A percentile compares a stretch with the other conserved stretches of the same genome.
Evolutionary conservation across 2,797 vertebrate genomes (phyloP).

Genomic region (Brachyalestes nurse): DNA sequence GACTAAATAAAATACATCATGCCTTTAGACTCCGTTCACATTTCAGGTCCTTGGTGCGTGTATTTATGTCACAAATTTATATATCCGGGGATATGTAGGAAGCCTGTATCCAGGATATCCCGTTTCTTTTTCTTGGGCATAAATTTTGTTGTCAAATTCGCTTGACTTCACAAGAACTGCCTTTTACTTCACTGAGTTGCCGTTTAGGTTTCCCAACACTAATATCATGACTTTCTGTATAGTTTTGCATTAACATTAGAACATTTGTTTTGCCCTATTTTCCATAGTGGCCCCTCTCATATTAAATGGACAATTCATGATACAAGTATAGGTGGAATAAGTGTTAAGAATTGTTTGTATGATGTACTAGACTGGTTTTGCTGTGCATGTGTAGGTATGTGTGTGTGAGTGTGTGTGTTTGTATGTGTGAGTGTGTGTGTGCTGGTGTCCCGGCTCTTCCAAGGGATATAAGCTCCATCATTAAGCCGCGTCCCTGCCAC

Average conservation of each 20-base stretch:
- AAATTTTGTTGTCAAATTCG: background rate
- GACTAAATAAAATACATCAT: background rate
- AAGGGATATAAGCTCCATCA: slow-evolving; percentile 72
- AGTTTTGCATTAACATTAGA: background rate
- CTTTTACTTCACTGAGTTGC: background rate
- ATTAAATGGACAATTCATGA: too few relatives aligned
- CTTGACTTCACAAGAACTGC: background rate
- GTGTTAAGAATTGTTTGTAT: too few relatives aligned
- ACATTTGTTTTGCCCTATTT: background rate
- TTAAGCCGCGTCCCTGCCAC: slow-evolving; percentile 73
- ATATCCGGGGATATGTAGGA: background rate
- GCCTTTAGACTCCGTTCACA: background rate
- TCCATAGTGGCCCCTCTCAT: background rate
- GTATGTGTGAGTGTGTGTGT: too few relatives aligned
- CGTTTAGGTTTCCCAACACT: background rate
- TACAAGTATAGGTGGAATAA: too few relatives aligned
- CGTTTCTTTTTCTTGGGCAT: background rate
- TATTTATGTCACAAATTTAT: background rate
- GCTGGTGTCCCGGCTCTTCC: slow-evolving; percentile 6
- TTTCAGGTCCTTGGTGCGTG: background rate
- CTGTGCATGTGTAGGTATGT: background rate
- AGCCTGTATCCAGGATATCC: too few relatives aligned
- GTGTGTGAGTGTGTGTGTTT: background rate
- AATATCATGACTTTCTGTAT: background rate
- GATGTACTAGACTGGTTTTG: too few relatives aligned